These are phyloP conservation scores for Equus przewalskii DNA, from an alignment of 2,113 vertebrate genomes.

Conservation along the genomic window DNA sequence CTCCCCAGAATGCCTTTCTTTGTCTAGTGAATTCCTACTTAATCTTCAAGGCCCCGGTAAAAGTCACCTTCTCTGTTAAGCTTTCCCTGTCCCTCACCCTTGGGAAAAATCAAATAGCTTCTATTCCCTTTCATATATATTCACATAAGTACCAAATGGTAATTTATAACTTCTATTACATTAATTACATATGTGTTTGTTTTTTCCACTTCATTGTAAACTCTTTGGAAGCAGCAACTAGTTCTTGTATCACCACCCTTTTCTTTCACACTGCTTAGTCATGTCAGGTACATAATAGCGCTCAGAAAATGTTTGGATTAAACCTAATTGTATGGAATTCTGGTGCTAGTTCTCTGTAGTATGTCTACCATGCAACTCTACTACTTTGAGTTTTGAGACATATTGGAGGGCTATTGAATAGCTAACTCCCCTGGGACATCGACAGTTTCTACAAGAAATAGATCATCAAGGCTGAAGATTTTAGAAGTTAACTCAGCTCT, in stretches of 20 bases:
- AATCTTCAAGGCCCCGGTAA: constrained; percentile 13
- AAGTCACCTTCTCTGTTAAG: background rate
- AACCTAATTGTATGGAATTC: background rate
- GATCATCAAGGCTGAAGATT: background rate
- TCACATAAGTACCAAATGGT: constrained; percentile 8
- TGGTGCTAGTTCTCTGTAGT: background rate
- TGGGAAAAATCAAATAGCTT: constrained; percentile 36
- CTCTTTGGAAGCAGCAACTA: background rate
- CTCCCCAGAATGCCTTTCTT: background rate
- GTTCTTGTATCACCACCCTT: background rate
- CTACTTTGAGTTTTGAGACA: background rate
- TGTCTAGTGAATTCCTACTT: background rate
- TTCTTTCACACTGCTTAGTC: background rate
- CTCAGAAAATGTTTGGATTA: background rate
- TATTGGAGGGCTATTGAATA: background rate
- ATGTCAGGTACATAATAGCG: background rate
- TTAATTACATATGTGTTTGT: background rate
- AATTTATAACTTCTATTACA: background rate
- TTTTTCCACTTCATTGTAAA: constrained; percentile 27
- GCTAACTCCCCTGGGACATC: background rate
- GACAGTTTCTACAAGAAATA: background rate
- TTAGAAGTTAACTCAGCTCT: constrained; percentile 23
- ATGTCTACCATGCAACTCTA: background rate
- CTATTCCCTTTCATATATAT: background rate
- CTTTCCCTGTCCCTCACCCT: background rate